phyloP scores from a whole-genome alignment of 1,140 invertebrate species.

The Brachionus plicatilis region DNA sequence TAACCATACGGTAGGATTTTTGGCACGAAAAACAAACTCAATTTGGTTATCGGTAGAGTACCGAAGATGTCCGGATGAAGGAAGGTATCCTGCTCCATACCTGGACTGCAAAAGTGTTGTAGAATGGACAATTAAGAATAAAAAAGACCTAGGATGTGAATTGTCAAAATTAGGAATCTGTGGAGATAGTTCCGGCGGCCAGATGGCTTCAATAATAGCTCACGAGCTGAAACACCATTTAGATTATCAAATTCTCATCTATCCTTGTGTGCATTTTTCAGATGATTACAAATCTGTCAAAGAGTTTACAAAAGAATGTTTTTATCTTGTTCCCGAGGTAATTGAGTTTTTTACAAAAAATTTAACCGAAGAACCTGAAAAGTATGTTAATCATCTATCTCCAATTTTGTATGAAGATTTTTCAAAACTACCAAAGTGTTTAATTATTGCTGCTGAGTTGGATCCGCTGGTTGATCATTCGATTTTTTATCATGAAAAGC shows the following conservation, averaged over 20 bases:
- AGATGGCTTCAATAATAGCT: neutral
- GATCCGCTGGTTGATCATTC: constrained; percentile 25
- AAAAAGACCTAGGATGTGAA: neutral
- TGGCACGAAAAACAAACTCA: constrained; percentile 7
- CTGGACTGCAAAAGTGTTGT: constrained; percentile 20
- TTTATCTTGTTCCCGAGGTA: neutral
- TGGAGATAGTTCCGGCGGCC: constrained; percentile 34
- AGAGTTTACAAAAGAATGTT: constrained; percentile 28
- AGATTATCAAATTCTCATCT: constrained; percentile 31
- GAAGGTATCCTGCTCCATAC: neutral
- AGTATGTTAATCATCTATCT: neutral
- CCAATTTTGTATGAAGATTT: constrained; percentile 5
- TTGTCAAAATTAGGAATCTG: neutral
- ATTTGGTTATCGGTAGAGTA: constrained; percentile 23
- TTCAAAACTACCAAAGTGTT: neutral
- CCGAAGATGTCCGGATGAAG: constrained; percentile 13
- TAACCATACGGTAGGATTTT: neutral
- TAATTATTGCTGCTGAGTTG: constrained; percentile 32
- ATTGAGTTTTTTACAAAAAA: constrained; percentile 24
- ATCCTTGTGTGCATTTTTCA: constrained; percentile 22
- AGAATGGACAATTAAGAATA: constrained; percentile 15
- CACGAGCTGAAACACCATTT: constrained; percentile 4
- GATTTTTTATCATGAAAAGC: constrained; percentile 10
- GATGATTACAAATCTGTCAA: neutral
- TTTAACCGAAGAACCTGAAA: neutral